phyloP scores from a whole-genome alignment of 2,797 vertebrate genomes.

The Argyrosomus regius region DNA sequence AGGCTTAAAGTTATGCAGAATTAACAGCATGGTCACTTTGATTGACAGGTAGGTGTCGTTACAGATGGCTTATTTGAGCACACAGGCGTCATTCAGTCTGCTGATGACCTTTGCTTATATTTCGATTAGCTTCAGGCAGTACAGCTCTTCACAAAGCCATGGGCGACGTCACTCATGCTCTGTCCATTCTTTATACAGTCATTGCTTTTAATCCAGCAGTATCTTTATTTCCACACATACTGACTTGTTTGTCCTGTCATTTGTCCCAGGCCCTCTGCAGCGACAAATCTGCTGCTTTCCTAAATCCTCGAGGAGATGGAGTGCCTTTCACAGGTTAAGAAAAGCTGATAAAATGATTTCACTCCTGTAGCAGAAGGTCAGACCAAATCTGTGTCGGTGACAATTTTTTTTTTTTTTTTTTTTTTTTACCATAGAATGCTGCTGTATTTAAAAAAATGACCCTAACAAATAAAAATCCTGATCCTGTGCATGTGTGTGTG shows the following conservation, averaged over 20 bases:
- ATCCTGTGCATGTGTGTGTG: not conserved
- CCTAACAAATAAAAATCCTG: not conserved
- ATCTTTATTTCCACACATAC: not conserved
- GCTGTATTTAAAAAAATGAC: not conserved
- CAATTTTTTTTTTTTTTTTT: not conserved
- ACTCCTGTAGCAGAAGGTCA: not conserved
- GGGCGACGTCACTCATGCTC: not conserved
- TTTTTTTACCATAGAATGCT: not conserved
- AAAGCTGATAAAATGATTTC: not conserved
- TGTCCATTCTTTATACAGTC: no score
- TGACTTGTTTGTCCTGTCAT: not conserved
- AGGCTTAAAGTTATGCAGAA: no score
- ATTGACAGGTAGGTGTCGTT: no score
- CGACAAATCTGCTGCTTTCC: slow-evolving; percentile 11
- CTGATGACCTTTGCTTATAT: no score
- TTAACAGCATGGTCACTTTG: no score
- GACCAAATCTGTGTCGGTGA: not conserved
- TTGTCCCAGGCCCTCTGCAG: not conserved
- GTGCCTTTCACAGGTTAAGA: slow-evolving; percentile 4
- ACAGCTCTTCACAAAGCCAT: no score
- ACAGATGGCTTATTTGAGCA: no score
- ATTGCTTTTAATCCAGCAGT: not conserved
- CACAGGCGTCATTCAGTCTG: no score
- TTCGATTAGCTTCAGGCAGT: no score
- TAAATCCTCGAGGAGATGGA: not conserved